phyloP scores from a whole-genome alignment of 2,888 invertebrate genomes.

The Quadriops clusia region DNA sequence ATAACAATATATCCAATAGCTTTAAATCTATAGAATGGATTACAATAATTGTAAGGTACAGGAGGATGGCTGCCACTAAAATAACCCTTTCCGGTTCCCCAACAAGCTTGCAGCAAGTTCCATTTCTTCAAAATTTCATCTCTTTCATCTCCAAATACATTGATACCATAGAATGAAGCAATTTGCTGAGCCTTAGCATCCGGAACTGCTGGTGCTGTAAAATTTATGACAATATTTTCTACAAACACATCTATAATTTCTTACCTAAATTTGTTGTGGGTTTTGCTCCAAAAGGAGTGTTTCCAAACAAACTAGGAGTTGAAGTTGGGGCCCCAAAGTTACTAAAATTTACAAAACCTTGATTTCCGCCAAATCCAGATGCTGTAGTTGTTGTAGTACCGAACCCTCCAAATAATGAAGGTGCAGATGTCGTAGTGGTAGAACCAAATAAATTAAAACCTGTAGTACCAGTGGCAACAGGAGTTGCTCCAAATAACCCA shows the following conservation, averaged over 20 bases:
- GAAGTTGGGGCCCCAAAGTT: conserved; percentile 31
- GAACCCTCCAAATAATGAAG: conserved; percentile 36
- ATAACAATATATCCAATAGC: conserved; percentile 87
- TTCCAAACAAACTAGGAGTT: conserved; percentile 19
- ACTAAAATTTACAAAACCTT: too few relatives aligned
- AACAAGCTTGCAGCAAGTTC: conserved; percentile 86
- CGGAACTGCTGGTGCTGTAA: conserved; percentile 8
- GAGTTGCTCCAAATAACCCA: conserved; percentile 14
- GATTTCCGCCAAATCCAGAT: conserved; percentile 34
- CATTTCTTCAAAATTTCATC: conserved; percentile 88
- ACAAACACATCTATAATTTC: not conserved
- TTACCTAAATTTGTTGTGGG: conserved; percentile 29
- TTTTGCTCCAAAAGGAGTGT: conserved; percentile 29
- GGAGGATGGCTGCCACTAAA: conserved; percentile 67
- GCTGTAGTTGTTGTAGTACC: conserved; percentile 28
- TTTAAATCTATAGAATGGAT: conserved; percentile 88
- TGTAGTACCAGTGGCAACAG: conserved; percentile 12
- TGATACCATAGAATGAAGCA: conserved; percentile 37
- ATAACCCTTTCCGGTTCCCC: conserved; percentile 77
- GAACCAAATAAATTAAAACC: conserved; percentile 31
- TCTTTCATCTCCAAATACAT: conserved; percentile 88
- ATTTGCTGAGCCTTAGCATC: conserved; percentile 32
- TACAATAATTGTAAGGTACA: conserved; percentile 75
- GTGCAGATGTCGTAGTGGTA: conserved; percentile 28
- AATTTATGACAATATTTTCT: not conserved